Evolutionary conservation across 2,113 vertebrate genomes (phyloP), one percentile per base, ranked within the genome.

Genomic region (Macrotis lagotis): DNA sequence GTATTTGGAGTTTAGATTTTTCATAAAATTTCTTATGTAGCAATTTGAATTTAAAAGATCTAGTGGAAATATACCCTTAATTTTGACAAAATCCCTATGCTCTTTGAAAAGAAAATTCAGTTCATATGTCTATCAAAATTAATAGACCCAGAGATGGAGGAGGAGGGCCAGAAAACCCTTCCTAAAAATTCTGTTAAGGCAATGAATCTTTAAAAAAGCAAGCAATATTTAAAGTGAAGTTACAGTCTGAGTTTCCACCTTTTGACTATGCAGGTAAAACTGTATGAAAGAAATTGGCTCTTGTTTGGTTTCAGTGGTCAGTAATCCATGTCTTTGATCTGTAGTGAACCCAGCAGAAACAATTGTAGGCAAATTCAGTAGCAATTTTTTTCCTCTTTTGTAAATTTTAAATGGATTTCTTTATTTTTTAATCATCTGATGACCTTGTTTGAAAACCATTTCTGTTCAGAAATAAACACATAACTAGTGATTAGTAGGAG

Each of bases 321-420:
- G 44, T n/a, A 50, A n/a, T 37, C 5, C 51, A 16, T 94, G 22
- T 16, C 50, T 94, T 96, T 95, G 47, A 53, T 53, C 83, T 53
- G 4, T 55, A 50, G n/a, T 91, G 93, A 90, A 95, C 90, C 90
- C 14, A 83, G 19, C n/a, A 83, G 66, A 89, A 48, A 25, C 53
- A 51, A 0, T 94, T 44, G 90, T 92, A 95, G 50, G 50, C 51
- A 93, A 47, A 74, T 25, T 91, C 91, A 44, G 0, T 90, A 48
- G 28, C n/a, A 83, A 44, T 83, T 44, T 94, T 91, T 50, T 52
- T 94, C 55, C 55, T 16, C 31, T 47, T 89, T 50, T 52, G 52
- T 28, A 88, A 93, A 91, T 10, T 94, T 66, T 96, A 48, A 96
- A 52, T 94, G 89, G 26, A 50, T 92, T 59, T 88, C n/a, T 95